Base-by-base conservation (phyloP, 2,113 vertebrate genomes). In the Petromus typicus region DNA sequence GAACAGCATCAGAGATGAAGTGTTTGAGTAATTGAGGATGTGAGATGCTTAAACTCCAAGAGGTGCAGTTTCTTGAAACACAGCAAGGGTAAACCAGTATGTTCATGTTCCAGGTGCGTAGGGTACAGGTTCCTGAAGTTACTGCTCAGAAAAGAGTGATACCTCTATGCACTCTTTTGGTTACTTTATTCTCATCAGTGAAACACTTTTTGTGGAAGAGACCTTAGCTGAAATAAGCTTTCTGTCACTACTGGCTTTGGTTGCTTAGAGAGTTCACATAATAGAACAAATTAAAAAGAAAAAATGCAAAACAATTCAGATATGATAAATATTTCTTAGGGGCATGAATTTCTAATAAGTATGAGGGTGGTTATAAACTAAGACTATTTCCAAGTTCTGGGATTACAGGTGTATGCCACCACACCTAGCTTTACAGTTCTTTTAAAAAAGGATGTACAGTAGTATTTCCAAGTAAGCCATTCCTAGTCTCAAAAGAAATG, bases 361-460 rank as follows among this genome's bases (percentile, higher is more conserved):
- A 3, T 37, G 56, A 16, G 6, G 2, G 20, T 73, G 73, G 45
- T 45, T 75, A 32, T 48, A 32, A 82, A 5, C 32, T 76, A 66
- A 51, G 83, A 73, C 63, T 57, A n/a, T 56, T 80, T 80, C 78
- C 51, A 48, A 75, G 71, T 48, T 5, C 43, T 45, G 5, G 43
- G 27, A 73, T 73, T 73, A 43, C 71, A 73, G 71, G 23, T 73
- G 23, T 27, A 13, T 48, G 43, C 43, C 43, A 48, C 71, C 14
- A 8, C 27, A 27, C 43, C 43, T 25, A 45, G 5, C 43, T 75
- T 75, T 97, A 98, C 11, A 13, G 97, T n/a, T 99, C 99, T 98
- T 98, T 99, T 97, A 99, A 99, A 0, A 98, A 98, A 43, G 99
- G 99, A 48, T 98, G 98, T 89, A 98, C 98, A 25, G 95, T 94